Percentiles rank a stretch among this genome's conserved stretches.
phyloP scores from a whole-genome alignment of 2,113 vertebrate species.

The Petaurus breviceps region DNA sequence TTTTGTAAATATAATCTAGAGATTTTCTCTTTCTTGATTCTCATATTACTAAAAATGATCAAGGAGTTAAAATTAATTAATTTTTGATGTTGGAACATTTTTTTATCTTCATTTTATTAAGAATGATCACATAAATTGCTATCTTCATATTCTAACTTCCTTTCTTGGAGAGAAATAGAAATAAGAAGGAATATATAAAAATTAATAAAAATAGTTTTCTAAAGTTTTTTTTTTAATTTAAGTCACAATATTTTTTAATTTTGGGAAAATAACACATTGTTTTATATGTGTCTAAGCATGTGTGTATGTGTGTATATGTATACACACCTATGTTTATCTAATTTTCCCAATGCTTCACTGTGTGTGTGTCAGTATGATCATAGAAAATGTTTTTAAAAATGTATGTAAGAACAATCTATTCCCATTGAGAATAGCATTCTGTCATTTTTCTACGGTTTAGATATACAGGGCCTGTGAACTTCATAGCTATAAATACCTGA shows the following conservation, averaged over 20 bases:
- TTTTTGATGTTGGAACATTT: background rate
- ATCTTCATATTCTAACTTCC: background rate
- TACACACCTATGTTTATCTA: background rate
- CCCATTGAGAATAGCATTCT: slow-evolving; percentile 55
- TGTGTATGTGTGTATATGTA: background rate
- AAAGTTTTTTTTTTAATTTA: background rate
- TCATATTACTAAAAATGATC: background rate
- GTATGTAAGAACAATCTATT: slow-evolving; percentile 47
- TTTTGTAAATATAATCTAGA: background rate
- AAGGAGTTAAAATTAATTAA: background rate
- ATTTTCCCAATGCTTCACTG: slow-evolving; percentile 25
- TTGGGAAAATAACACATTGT: background rate
- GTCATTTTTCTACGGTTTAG: slow-evolving; percentile 32
- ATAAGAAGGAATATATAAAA: background rate
- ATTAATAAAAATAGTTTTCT: background rate
- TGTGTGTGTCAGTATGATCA: background rate
- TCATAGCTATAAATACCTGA: slow-evolving; percentile 49
- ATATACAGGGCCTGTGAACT: slow-evolving; percentile 21
- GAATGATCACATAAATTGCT: background rate
- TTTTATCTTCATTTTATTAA: slow-evolving; percentile 22
- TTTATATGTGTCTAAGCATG: background rate
- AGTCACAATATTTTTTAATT: slow-evolving; percentile 18
- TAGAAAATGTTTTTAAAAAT: slow-evolving; percentile 43
- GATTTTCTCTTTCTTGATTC: background rate
- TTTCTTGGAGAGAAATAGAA: background rate